Evolutionary conservation across 2,888 invertebrate genomes (phyloP).

Genomic region (Timema cristinae): DNA sequence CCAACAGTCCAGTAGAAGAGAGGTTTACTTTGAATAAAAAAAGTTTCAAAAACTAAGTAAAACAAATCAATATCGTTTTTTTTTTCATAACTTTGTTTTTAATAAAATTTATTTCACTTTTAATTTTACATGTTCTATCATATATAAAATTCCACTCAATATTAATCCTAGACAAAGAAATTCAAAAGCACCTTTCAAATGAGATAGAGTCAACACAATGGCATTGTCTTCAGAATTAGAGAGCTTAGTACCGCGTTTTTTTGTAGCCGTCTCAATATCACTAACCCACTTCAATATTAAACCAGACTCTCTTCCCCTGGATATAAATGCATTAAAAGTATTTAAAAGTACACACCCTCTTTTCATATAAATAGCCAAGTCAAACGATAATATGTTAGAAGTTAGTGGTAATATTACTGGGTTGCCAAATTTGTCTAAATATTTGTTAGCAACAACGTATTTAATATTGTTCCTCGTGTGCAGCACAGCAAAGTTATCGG

Average conservation of each 20-base stretch:
- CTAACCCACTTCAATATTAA: not conserved
- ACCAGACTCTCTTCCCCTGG: not conserved
- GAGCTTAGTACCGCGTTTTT: not conserved
- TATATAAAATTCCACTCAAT: not conserved
- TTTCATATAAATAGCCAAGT: not conserved
- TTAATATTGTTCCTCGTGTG: not conserved
- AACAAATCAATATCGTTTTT: too few species aligned
- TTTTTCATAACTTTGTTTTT: too few species aligned
- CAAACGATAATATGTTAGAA: not conserved
- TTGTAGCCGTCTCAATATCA: not conserved
- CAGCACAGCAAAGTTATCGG: not conserved
- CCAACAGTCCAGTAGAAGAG: too few species aligned
- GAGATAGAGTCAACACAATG: not conserved
- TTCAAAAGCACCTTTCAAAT: not conserved
- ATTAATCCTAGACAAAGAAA: not conserved
- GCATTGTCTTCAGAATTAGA: not conserved
- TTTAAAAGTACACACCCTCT: not conserved
- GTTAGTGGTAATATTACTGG: not conserved
- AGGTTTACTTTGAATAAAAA: too few species aligned
- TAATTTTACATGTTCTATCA: too few species aligned
- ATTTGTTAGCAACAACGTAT: not conserved
- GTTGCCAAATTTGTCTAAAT: not conserved
- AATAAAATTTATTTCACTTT: too few species aligned
- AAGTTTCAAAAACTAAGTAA: too few species aligned
- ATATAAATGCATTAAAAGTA: not conserved